A percentile compares a stretch with the other conserved stretches of the same genome.
Conservation (phyloP, 2,113 vertebrate species). For the Ictalurus furcatus region DNA sequence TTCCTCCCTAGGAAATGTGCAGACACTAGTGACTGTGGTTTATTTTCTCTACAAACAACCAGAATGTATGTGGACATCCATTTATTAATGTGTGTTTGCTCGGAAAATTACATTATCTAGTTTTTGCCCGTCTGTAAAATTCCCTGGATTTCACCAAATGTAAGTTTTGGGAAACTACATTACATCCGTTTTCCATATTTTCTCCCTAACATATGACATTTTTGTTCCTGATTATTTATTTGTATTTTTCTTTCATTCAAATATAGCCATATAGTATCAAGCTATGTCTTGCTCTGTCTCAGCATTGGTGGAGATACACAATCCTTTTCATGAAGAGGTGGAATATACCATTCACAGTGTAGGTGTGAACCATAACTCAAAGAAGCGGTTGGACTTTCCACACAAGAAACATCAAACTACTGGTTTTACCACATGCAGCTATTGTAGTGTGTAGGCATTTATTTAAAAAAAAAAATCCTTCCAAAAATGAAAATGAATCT, state of each 20-base stretch:
- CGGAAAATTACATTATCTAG: not conserved
- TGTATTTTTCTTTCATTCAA: not conserved
- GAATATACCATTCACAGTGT: constrained; percentile 25
- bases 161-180: not conserved
- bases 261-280: not conserved
- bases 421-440: not conserved
- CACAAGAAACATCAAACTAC: not conserved
- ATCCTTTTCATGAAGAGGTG: not conserved
- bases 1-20: not conserved
- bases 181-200: not conserved
- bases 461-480: not conserved
- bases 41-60: not conserved
- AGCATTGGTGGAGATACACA: not conserved
- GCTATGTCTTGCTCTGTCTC: not conserved
- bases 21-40: not conserved
- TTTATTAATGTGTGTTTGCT: not conserved
- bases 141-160: not conserved
- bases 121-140: not conserved
- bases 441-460: not conserved
- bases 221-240: not conserved
- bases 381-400: constrained; percentile 43
- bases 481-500: not conserved
- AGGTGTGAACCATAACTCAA: not conserved
- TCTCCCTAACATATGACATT: not conserved
- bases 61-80: not conserved